These are phyloP conservation scores for Egretta garzetta DNA, from an alignment of 2,113 vertebrate species.

Conservation along the genomic window DNA sequence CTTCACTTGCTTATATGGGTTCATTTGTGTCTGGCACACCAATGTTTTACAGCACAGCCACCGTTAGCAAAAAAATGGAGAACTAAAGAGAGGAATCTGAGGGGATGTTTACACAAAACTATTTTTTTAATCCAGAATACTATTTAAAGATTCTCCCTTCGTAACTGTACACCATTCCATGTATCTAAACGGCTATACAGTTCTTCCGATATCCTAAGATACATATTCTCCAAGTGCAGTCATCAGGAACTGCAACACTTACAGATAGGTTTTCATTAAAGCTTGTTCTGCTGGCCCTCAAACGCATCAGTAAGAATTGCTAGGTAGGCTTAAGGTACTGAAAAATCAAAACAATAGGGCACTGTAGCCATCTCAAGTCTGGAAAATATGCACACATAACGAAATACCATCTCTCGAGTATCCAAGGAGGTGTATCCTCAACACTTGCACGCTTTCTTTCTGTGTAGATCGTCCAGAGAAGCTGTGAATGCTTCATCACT, in stretches of 20 bases:
- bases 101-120: conserved; percentile 38
- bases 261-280: neutral
- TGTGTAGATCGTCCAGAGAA: neutral
- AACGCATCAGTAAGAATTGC: neutral
- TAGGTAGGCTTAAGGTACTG: neutral
- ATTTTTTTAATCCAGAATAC: conserved; percentile 37
- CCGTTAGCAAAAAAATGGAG: conserved; percentile 44
- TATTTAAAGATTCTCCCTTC: neutral
- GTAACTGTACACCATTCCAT: neutral
- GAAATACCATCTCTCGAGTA: neutral
- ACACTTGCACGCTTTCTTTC: neutral
- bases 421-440: neutral
- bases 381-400: fast-evolving
- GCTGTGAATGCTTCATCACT: neutral
- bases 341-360: neutral
- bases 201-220: neutral
- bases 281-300: neutral
- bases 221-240: neutral
- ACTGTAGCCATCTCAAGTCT: neutral
- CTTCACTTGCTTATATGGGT: neutral
- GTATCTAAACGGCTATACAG: neutral
- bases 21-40: neutral
- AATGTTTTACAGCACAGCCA: neutral
- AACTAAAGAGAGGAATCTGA: conserved; percentile 30
- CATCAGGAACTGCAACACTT: neutral